Percentiles rank a stretch among this genome's conserved stretches.
These are phyloP conservation scores for Euclidia mi DNA, from an alignment of 2,888 invertebrate species.

Conservation along the genomic window DNA sequence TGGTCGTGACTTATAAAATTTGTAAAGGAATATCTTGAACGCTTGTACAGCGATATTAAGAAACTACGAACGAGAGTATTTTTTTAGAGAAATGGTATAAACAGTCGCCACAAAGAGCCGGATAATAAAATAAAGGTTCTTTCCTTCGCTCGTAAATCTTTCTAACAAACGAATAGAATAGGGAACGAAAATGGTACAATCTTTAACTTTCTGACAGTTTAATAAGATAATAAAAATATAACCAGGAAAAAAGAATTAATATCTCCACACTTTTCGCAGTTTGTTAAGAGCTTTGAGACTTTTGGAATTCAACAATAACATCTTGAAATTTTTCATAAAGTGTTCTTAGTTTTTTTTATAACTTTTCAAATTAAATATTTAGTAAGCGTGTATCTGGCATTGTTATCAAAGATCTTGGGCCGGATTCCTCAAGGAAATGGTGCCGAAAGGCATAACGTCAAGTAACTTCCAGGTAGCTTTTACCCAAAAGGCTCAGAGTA, in stretches of 20 bases:
- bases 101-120: conserved; percentile 73
- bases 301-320: conserved; percentile 43
- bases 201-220: conserved; percentile 88
- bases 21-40: conserved; percentile 51
- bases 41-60: conserved; percentile 45
- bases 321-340: conserved; percentile 39
- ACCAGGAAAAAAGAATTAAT: conserved; percentile 68
- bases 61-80: conserved; percentile 41
- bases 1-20: conserved; percentile 46
- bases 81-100: conserved; percentile 62
- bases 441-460: conserved; percentile 32
- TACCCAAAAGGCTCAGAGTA: conserved; percentile 41
- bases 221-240: conserved; percentile 88
- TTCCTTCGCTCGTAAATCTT: conserved; percentile 80
- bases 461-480: conserved; percentile 41
- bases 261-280: conserved; percentile 51
- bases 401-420: conserved; percentile 29
- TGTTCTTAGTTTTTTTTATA: conserved; percentile 22
- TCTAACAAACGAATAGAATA: conserved; percentile 77
- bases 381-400: too few relatives aligned
- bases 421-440: conserved; percentile 37
- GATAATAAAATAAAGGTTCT: conserved; percentile 81
- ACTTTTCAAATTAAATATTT: conserved; percentile 28
- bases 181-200: conserved; percentile 82
- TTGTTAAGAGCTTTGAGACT: conserved; percentile 41